phyloP scores from a whole-genome alignment of 2,888 invertebrate species.

The Tupiocoris notatus region DNA sequence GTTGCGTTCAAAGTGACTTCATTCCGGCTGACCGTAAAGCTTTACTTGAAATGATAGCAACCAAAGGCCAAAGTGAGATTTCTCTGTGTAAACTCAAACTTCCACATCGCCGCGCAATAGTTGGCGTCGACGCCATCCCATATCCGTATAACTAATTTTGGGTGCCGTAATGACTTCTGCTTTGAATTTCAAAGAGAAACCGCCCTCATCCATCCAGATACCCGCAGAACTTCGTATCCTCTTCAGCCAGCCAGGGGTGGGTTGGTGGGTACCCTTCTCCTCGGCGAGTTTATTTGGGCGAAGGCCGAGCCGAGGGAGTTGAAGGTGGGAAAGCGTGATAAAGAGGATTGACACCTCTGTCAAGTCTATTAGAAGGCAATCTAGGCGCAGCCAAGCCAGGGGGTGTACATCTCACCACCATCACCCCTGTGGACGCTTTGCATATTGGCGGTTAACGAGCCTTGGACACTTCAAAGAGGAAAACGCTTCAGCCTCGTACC shows the following conservation, averaged over 20 bases:
- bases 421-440: conserved; percentile 32
- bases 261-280: neutral
- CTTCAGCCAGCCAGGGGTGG: neutral
- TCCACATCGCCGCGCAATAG: neutral
- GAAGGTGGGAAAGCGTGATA: conserved; percentile 43
- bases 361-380: conserved; percentile 46
- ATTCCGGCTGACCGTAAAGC: too few species aligned
- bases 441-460: conserved; percentile 47
- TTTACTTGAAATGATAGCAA: neutral
- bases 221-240: conserved; percentile 8
- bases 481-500: neutral
- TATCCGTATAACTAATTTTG: conserved; percentile 39
- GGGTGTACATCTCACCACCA: neutral
- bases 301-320: conserved; percentile 13
- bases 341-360: conserved; percentile 44
- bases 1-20: too few species aligned
- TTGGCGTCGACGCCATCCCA: neutral
- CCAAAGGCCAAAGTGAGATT: neutral
- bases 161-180: conserved; percentile 37
- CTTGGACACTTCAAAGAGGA: conserved; percentile 45
- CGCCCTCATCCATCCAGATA: neutral
- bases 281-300: conserved; percentile 40
- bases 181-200: conserved; percentile 40
- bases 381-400: conserved; percentile 23
- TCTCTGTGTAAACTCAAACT: neutral